These are phyloP conservation scores for Myodes glareolus DNA, from an alignment of 2,113 vertebrate species.

Conservation along the genomic window DNA sequence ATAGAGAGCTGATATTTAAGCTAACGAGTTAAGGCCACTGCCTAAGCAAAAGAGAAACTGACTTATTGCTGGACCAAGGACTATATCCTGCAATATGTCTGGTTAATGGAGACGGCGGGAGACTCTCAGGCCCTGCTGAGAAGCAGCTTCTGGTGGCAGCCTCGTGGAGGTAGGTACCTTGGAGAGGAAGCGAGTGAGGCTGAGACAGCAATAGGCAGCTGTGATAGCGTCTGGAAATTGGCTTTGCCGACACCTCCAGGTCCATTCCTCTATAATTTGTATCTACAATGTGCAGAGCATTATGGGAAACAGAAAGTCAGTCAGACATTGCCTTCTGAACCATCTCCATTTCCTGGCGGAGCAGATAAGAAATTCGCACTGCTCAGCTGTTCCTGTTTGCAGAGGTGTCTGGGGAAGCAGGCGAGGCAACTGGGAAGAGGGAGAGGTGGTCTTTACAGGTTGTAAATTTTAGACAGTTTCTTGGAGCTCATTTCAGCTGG, in stretches of 20 bases:
- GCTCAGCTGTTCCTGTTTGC: slow-evolving; percentile 29
- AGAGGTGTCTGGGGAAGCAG: neutral
- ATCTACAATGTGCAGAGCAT: neutral
- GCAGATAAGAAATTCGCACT: neutral
- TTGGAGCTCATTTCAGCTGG: neutral
- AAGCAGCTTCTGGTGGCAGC: neutral
- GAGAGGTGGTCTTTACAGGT: neutral
- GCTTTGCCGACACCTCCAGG: too few species aligned
- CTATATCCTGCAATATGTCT: too few species aligned
- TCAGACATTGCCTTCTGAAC: neutral
- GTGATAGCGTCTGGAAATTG: neutral
- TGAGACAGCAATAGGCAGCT: neutral
- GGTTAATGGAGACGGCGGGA: neutral
- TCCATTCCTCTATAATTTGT: neutral
- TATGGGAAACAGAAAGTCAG: neutral
- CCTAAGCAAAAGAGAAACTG: neutral
- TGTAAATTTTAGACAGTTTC: neutral
- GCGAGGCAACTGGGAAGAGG: neutral
- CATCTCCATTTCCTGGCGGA: slow-evolving; percentile 15
- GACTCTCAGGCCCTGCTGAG: neutral
- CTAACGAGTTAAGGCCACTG: neutral
- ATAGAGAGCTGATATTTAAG: neutral
- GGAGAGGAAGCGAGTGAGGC: neutral
- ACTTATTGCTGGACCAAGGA: neutral
- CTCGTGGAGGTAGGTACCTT: neutral